These are phyloP conservation scores for Drosophila pseudoobscura DNA, from an alignment of 1,140 invertebrate species.

Conservation along the genomic window DNA sequence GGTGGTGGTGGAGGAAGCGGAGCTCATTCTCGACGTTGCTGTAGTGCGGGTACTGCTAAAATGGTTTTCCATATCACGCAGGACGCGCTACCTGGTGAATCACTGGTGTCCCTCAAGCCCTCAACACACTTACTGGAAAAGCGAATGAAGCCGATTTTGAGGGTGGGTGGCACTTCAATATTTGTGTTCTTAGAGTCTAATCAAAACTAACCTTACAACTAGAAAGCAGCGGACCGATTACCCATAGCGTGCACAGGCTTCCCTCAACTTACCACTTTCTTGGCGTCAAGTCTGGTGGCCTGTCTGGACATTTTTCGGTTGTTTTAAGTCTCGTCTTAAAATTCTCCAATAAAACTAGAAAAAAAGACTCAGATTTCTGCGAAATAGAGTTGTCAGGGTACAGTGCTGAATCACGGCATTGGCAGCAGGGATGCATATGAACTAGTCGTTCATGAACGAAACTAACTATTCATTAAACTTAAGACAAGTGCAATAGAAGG, in stretches of 20 bases:
- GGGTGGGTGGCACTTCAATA: constrained; percentile 69
- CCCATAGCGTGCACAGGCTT: constrained; percentile 7
- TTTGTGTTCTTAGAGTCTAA: constrained; percentile 52
- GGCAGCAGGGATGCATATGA: no score
- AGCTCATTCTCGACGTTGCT: constrained; percentile 63
- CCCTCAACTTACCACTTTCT: constrained; percentile 84
- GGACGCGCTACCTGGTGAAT: background rate
- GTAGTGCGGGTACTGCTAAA: constrained; percentile 59
- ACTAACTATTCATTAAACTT: no score
- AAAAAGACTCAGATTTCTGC: no score
- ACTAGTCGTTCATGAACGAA: no score
- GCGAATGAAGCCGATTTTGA: constrained; percentile 82
- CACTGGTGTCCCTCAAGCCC: constrained; percentile 44
- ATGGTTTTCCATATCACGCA: constrained; percentile 71
- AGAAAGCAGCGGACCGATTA: constrained; percentile 9
- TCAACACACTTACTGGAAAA: constrained; percentile 81
- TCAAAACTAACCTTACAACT: constrained; percentile 65
- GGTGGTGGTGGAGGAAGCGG: constrained; percentile 16
- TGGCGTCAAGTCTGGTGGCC: constrained; percentile 82
- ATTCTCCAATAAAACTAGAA: constrained; percentile 7
- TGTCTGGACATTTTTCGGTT: constrained; percentile 76
- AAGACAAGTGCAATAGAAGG: no score
- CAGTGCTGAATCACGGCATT: no score
- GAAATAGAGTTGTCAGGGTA: no score
- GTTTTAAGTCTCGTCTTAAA: constrained; percentile 15